Base-by-base conservation (phyloP, 2,797 vertebrate genomes). In the Esox masquinongy region DNA sequence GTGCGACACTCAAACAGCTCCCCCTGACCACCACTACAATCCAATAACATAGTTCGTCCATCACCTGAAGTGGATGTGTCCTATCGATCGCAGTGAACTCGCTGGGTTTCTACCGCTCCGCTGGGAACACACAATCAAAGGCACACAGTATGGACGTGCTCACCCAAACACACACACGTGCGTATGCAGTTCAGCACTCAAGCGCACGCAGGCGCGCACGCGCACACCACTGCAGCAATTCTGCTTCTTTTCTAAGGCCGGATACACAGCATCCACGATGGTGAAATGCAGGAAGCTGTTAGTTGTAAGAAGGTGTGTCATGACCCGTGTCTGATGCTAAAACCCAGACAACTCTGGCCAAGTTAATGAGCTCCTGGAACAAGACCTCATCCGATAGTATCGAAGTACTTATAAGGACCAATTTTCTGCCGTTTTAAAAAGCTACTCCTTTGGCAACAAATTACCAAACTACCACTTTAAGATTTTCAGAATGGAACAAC, bases 1-100 rank as follows among this genome's bases (percentile, higher is more conserved):
- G 15, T 24, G 29, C 17, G 29, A 49, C 17, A 31, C 50, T 64
- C 19, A 70, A 70, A 66, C 43, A 47, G 47, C 69, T 50, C 69
- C 61, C 24, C 74, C 50, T 31, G 66, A 69, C 56, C 75, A 69
- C 56, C 75, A 59, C 19, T 61, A 2, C 31, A 51, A 72, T 77
- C 69, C 75, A 66, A 72, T 77, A 67, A 61, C 61, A 64, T 56
- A 31, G 26, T 34, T 56, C 31, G 61, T 36, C 68, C 26, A 12
- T 56, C 50, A 26, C 53, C 53, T 47, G 64, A 64, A 22, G 22
- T 34, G n/a, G 39, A 59, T 53, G 47, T 71, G 75, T 61, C 69
- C 43, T 61, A 77, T 77, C 63, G 75, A 77, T 67, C 69, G 64
- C 53, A 2, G 59, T 24, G 74, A 75, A 39, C 49, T 47, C 17